Conservation (phyloP, 2,888 invertebrate species). For the Nephrotoma appendiculata region DNA sequence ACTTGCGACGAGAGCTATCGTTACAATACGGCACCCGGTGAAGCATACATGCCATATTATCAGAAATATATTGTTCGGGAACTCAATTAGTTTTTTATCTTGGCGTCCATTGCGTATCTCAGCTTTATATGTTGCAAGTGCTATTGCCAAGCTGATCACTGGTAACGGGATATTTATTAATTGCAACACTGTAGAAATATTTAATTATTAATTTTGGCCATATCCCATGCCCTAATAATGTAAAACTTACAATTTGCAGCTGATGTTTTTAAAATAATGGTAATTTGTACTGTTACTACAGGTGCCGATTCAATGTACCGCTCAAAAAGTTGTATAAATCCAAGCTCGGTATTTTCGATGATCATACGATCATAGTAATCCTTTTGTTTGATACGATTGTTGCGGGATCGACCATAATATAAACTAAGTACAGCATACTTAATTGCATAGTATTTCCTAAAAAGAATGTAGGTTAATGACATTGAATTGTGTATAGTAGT, state of each 20-base stretch:
- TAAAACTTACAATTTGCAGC: not conserved
- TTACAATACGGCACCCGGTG: slow-evolving; percentile 61
- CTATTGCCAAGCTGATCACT: not conserved
- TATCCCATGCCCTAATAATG: not conserved
- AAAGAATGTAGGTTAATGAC: not conserved
- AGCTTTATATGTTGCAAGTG: not conserved
- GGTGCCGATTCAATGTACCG: not conserved
- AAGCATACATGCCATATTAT: not conserved
- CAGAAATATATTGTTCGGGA: not conserved
- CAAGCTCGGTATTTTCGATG: not conserved
- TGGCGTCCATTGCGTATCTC: not conserved
- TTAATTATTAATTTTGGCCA: not conserved
- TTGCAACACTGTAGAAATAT: not conserved
- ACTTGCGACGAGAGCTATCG: slow-evolving; percentile 64
- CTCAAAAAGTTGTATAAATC: not conserved
- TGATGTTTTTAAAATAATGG: not conserved
- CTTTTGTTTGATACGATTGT: not conserved
- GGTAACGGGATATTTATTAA: not conserved
- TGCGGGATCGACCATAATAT: not conserved
- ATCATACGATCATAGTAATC: not conserved
- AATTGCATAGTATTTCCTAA: not conserved
- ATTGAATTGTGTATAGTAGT: not conserved
- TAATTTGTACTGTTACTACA: not conserved
- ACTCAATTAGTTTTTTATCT: not conserved
- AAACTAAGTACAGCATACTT: not conserved